Percentiles rank a stretch among this genome's conserved stretches.
phyloP scores from a whole-genome alignment of 2,888 invertebrate species.

The Ashinkailepas kermadecensis region DNA sequence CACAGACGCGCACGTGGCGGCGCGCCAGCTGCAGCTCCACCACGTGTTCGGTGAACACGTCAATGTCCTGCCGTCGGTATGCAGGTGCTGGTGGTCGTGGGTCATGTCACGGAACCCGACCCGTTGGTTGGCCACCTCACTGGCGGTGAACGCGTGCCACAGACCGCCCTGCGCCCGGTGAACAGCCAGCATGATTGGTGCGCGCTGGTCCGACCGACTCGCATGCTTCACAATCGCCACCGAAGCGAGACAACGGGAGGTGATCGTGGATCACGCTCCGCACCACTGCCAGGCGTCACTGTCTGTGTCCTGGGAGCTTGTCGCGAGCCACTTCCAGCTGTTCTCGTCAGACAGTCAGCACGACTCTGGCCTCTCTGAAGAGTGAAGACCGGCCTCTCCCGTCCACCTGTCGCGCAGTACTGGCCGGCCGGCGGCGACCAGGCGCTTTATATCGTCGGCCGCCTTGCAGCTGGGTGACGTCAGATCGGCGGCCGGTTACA shows the following conservation, averaged over 20 bases:
- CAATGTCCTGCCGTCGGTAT: background rate
- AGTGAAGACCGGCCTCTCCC: background rate
- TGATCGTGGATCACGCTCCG: background rate
- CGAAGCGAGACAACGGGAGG: background rate
- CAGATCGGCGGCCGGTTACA: constrained; percentile 11
- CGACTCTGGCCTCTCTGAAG: too few relatives aligned
- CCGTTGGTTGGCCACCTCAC: background rate
- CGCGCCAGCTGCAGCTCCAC: constrained; percentile 8
- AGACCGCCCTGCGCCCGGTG: background rate
- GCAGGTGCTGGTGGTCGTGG: background rate
- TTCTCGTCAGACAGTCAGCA: too few relatives aligned
- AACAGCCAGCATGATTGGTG: background rate
- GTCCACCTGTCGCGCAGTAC: background rate
- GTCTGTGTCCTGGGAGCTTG: too few relatives aligned
- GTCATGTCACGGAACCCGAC: constrained; percentile 5
- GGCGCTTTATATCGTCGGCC: background rate
- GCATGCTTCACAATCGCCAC: constrained; percentile 10
- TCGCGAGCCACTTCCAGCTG: too few relatives aligned
- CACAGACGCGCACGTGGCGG: background rate
- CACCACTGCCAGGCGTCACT: background rate
- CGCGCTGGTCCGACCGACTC: background rate
- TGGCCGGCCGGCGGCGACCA: background rate
- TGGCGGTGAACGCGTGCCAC: background rate
- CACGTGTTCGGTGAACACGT: constrained; percentile 11
- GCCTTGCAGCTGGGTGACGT: background rate